Conservation (phyloP, 2,797 vertebrate genomes). For the Gymnodraco acuticeps region DNA sequence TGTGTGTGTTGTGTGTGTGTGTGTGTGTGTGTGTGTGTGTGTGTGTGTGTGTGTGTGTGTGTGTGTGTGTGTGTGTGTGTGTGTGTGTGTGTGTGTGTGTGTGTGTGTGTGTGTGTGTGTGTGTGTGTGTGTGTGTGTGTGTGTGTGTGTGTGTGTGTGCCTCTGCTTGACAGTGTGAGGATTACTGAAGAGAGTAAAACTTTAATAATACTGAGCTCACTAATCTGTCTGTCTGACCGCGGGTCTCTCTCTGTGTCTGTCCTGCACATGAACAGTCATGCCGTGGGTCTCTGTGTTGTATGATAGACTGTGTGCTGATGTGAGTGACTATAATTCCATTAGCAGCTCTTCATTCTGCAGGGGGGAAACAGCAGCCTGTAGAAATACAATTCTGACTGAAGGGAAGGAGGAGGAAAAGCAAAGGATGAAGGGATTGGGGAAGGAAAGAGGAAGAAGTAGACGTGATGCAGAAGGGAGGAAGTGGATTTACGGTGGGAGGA, state of each 20-base stretch:
- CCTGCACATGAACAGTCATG: conserved; percentile 35
- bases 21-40: too few relatives aligned
- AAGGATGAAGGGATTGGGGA: conserved; percentile 21
- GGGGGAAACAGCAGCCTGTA: not conserved
- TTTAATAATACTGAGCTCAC: conserved; percentile 65
- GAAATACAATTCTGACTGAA: conserved; percentile 48
- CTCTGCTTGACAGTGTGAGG: conserved; percentile 44
- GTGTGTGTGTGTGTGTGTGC: not conserved
- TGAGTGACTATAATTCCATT: conserved; percentile 61
- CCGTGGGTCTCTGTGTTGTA: conserved; percentile 8
- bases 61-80: too few relatives aligned
- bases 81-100: too few relatives aligned
- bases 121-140: conserved; percentile 10
- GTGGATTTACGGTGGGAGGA: not conserved
- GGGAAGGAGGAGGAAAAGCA: conserved; percentile 21
- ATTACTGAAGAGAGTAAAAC: conserved; percentile 66
- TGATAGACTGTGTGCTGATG: conserved; percentile 26
- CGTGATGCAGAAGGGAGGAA: not conserved
- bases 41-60: too few relatives aligned
- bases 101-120: too few relatives aligned
- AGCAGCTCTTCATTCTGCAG: conserved; percentile 52
- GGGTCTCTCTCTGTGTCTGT: conserved; percentile 28
- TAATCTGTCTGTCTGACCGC: conserved; percentile 60
- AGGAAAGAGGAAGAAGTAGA: conserved; percentile 13
- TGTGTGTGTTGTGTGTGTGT: not conserved